phyloP scores from a whole-genome alignment of 2,888 invertebrate genomes.

The Hypercompe scribonia region DNA sequence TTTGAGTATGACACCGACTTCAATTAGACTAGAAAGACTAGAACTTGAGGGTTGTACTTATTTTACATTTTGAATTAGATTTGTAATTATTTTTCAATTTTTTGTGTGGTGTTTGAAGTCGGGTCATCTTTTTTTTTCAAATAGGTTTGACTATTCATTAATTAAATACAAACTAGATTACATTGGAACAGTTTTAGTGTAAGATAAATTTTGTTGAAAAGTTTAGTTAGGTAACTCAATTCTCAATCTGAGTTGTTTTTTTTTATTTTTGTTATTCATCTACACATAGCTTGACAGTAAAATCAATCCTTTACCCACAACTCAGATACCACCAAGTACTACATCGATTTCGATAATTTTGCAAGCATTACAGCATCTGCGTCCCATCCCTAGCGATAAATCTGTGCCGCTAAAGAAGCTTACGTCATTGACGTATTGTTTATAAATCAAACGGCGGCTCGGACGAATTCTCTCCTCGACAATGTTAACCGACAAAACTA shows the following conservation, averaged over 20 bases:
- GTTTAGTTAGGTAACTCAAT: too few species aligned
- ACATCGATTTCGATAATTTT: slow-evolving; percentile 25
- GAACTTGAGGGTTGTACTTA: too few species aligned
- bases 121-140: too few species aligned
- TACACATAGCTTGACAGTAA: background rate
- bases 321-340: background rate
- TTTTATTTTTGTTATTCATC: background rate
- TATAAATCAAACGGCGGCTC: slow-evolving; percentile 80
- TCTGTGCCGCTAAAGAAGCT: slow-evolving; percentile 85
- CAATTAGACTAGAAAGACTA: too few species aligned
- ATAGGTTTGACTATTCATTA: too few species aligned
- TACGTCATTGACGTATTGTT: slow-evolving; percentile 86
- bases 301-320: background rate
- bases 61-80: too few species aligned
- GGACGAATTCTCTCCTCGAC: slow-evolving; percentile 55
- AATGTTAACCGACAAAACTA: slow-evolving; percentile 45
- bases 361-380: slow-evolving; percentile 59
- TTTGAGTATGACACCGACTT: too few species aligned
- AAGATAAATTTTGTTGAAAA: too few species aligned
- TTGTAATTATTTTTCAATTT: too few species aligned
- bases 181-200: too few species aligned
- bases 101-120: too few species aligned
- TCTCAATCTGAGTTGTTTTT: background rate
- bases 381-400: slow-evolving; percentile 80
- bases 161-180: too few species aligned